Evolutionary conservation across 1,140 invertebrate genomes (phyloP), one percentile per base, ranked within the genome.

Genomic region (Hycleus phaleratus): DNA sequence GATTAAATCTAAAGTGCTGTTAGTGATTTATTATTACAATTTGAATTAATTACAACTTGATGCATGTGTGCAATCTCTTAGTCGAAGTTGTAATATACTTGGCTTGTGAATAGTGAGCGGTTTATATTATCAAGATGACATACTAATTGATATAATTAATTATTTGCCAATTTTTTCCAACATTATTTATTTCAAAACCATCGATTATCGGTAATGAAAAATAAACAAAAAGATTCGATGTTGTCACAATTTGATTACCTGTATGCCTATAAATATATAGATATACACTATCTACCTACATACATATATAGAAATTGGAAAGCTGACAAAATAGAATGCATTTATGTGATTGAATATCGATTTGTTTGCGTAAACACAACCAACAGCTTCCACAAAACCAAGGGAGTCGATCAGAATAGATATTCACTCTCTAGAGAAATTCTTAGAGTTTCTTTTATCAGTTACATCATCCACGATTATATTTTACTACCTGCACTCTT

Each of bases 281-380:
- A 11, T 40, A 40, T 18, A 40, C 12, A 11, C 11, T 18, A n/a
- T 7, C 4, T 32, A 32, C 57, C 4, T 32, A 32, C 7, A 32
- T 32, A 32, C 7, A 32, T 32, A 32, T 32, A 32, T 32, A 32
- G 4, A 32, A 57, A 46, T 50, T 49, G 49, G 24, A 46, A 49
- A 62, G 52, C 54, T 62, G 63, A 65, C 59, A 65, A 62, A 63
- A 65, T 59, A 55, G 59, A 63, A 65, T 64, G 66, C 67, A 68
- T 63, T 68, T 67, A 60, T 63, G 57, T 67, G 67, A 68, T 68
- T 68, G 64, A 66, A 63, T 68, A 68, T 68, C 65, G 67, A 68
- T 68, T 68, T 53, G 59, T 60, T 62, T 63, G 58, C 46, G 63
- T 61, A 67, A 67, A 68, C 53, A 65, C 51, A 52, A 61, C 47